phyloP scores from a whole-genome alignment of 2,888 invertebrate species.

The Allygus modestus region DNA sequence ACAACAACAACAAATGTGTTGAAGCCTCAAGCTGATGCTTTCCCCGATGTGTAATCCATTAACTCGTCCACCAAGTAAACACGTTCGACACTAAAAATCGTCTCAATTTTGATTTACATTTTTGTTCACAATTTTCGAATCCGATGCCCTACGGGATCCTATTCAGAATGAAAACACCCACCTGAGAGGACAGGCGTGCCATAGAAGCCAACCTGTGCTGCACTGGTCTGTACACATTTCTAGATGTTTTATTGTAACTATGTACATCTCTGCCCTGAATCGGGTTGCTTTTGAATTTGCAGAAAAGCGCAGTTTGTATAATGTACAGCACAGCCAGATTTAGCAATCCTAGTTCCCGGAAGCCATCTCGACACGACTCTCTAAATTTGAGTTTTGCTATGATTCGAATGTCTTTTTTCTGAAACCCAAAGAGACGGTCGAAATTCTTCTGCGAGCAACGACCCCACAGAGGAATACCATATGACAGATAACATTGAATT shows the following conservation, averaged over 20 bases:
- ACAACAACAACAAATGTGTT: no score
- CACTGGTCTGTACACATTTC: neutral
- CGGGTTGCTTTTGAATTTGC: conserved; percentile 34
- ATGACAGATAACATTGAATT: conserved; percentile 14
- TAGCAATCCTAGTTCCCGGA: conserved; percentile 27
- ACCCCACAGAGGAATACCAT: conserved; percentile 34
- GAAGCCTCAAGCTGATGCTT: no score
- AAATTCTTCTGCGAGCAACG: conserved; percentile 22
- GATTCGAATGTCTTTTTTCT: conserved; percentile 21
- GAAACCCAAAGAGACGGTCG: conserved; percentile 5
- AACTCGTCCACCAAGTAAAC: neutral
- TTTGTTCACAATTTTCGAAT: neutral
- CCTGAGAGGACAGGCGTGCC: neutral
- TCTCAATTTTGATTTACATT: conserved; percentile 16
- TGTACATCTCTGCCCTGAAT: conserved; percentile 11
- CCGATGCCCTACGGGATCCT: neutral
- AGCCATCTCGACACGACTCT: conserved; percentile 29
- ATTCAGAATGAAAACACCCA: neutral
- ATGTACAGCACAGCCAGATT: conserved; percentile 37
- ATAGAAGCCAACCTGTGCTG: conserved; percentile 5
- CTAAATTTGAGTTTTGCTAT: conserved; percentile 39
- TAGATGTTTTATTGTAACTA: conserved; percentile 2
- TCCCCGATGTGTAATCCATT: neutral
- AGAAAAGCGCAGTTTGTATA: neutral
- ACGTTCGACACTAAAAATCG: neutral